Base-by-base conservation (phyloP, 2,113 vertebrate genomes). In the Ceyx melanurus region DNA sequence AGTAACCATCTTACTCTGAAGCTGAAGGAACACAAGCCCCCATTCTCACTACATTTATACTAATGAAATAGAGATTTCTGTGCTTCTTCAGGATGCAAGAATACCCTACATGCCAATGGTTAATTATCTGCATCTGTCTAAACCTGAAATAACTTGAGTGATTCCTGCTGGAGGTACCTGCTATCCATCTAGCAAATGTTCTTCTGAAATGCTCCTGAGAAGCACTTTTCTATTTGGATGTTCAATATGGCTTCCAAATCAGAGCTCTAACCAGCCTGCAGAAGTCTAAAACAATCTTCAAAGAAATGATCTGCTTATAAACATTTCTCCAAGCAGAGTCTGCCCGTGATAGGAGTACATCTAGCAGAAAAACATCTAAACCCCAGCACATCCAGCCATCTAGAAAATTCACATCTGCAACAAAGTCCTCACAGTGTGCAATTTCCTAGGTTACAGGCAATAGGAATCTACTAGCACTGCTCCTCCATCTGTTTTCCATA, bases 401-500 rank as follows among this genome's bases (percentile, higher is more conserved):
- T 86, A 80, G 67, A 92, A 87, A 91, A 89, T 66, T 82, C 58
- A n/a, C 45, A 72, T 45, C 66, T 85, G 18, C 65, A 89, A 70
- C 54, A 28, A 93, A 91, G 67, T 58, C 48, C 2, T 1, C 31
- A 37, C 17, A 70, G 42, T 26, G 45, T 10, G 28, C 31, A 46
- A 88, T 67, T 94, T 90, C 56, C 72, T 54, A 58, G 31, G 37
- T 89, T 82, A 80, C 28, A 58, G 45, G 28, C 54, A 89, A 73
- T 1, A 46, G 54, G 50, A 79, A 75, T 29, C 67, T 33, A n/a
- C 58, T 35, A 53, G 50, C 42, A 54, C 31, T 88, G 93, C 37
- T 94, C 51, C 89, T 92, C 58, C 37, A 13, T 28, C 77, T 87
- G 62, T 66, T 80, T 91, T 91, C 79, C 88, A 91, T 72, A 95